Base-by-base conservation (phyloP, 2,888 invertebrate species). In the Agriopis aurantiaria region DNA sequence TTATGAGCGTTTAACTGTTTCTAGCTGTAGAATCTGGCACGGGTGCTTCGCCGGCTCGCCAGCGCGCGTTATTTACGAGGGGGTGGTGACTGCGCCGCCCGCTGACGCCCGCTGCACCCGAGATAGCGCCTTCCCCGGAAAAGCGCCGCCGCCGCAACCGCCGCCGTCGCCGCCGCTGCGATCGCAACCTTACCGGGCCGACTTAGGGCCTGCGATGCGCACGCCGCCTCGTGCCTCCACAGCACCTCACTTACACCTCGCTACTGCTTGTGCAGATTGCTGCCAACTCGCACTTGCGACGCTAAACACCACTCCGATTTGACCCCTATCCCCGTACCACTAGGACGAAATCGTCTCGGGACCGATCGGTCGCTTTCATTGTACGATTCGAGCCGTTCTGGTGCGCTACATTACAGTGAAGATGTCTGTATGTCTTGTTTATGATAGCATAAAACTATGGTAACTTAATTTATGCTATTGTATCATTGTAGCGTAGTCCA, bases 1-100 rank as follows among this genome's bases (percentile, higher is more conserved):
- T 94, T 94, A 94, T 94, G 94, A 93, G 93, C 93, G 92, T 93
- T 94, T 93, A 94, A 94, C 93, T 93, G 93, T 94, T 93, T 93
- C 93, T 93, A 94, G 93, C 92, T 90, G 92, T 91, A 93, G 93
- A 93, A 92, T 93, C 94, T 93, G 93, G 93, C 93, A 93, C 93
- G 92, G 91, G 90, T 88, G 93, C 93, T 92, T 93, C 92, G 94
- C 92, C 92, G 91, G 91, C 93, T 93, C 93, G 93, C 94, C 94
- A 92, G 93, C 90, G 91, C 90, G 91, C 90, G 92, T 91, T 93
- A 93, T 94, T 93, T 93, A 93, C 92, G 93, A 92, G 89, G 92
- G 93, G 92, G 91, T 87, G 90, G 88, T 78, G 79, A 82, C 78
- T 82, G 80, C 82, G 75, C 75, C 75, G 80, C 83, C 75, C 71